Evolutionary conservation across 64 coral and sea anemone species (phyloP), one percentile per base, ranked within the genome.

Genomic region (Porites lutea): DNA sequence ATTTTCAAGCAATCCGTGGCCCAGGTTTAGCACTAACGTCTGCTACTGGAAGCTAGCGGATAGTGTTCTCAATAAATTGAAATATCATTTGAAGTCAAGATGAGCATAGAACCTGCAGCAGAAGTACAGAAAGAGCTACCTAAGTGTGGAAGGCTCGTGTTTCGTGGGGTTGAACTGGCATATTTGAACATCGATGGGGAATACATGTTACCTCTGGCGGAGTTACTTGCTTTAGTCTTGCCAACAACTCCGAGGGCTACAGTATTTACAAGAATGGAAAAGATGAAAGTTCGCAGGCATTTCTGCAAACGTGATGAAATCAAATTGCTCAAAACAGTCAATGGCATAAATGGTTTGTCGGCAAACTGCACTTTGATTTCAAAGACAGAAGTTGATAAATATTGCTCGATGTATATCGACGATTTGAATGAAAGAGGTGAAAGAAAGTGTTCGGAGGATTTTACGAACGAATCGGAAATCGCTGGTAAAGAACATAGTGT

Each of bases 201-300:
- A 92, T 89, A 87, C 77, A 94, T 97, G 95, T 91, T 97, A 37
- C 93, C 95, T 22, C 88, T 97, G 82, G 95, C 95, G 44, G 92
- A 97, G 21, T 75, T 97, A 16, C 82, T 97, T 69, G 92, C 95
- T 22, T 88, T 88, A 59, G 82, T 97, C 64, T 83, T 97, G 73
- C 87, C 80, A 48, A 79, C 89, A 83, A 97, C 95, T 74, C 90
- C 95, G 45, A 75, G 95, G 71, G 94, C 95, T 69, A 97, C 95
- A 49, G 67, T 97, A 66, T 97, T 97, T 93, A 97, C 95, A 4
- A 97, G 95, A 74, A 97, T 97, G 95, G 95, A 97, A 94, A 97
- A 97, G 67, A 97, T 97, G 71, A 79, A 82, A 59, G 90, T 93
- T 97, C 95, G 95, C 18, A 93, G 95, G 81, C 95, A 97, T 94